phyloP scores from a whole-genome alignment of 2,888 invertebrate genomes.

The Norana najaformis region DNA sequence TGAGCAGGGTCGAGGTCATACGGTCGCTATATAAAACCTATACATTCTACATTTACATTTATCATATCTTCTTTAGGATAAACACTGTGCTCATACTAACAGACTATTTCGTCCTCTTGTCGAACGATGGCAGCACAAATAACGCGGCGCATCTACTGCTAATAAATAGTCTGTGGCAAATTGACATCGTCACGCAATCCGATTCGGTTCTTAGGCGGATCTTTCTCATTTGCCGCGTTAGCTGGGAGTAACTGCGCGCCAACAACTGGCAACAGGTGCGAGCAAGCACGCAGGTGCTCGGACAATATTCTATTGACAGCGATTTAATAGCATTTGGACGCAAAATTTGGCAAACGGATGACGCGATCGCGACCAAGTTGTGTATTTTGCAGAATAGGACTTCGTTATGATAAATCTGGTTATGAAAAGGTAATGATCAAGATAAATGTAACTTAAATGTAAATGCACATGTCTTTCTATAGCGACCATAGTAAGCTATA shows the following conservation, averaged over 20 bases:
- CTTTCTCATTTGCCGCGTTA: neutral
- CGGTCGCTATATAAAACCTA: too few species aligned
- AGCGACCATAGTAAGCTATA: too few species aligned
- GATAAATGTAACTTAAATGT: too few species aligned
- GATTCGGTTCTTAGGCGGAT: neutral
- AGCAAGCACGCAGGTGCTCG: neutral
- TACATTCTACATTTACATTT: too few species aligned
- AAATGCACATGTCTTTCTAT: too few species aligned
- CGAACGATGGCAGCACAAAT: neutral
- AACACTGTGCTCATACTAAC: neutral
- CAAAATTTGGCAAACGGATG: neutral
- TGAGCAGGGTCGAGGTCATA: too few species aligned
- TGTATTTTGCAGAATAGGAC: neutral
- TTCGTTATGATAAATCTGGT: neutral
- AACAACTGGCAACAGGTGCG: neutral
- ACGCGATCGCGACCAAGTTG: too few species aligned
- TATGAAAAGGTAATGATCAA: neutral
- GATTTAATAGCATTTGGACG: neutral
- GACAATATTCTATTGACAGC: neutral
- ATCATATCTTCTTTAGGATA: too few species aligned
- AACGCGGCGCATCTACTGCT: neutral
- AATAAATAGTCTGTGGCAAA: neutral
- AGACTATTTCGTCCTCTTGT: neutral
- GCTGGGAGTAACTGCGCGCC: neutral
- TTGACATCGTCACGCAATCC: neutral